These are phyloP conservation scores for Drosophila chauvacae DNA, from an alignment of 1,140 invertebrate species.

Conservation along the genomic window DNA sequence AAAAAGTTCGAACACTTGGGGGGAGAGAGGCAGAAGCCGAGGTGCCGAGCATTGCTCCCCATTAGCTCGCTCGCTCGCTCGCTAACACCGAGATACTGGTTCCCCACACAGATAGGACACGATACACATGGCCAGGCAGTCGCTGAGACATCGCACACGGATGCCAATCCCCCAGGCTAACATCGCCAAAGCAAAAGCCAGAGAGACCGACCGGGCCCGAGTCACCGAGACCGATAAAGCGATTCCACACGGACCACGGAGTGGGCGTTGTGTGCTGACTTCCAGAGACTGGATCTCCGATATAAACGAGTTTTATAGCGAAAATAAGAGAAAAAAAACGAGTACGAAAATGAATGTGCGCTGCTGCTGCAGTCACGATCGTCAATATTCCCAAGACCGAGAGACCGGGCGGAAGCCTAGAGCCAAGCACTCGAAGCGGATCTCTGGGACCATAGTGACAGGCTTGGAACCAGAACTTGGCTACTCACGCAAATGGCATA, in stretches of 20 bases:
- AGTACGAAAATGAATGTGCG: constrained; percentile 35
- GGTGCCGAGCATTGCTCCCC: constrained; percentile 71
- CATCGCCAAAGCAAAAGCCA: constrained; percentile 9
- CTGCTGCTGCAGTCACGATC: constrained; percentile 55
- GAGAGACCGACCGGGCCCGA: constrained; percentile 19
- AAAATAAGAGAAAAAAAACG: constrained; percentile 16
- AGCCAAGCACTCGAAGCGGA: constrained; percentile 31
- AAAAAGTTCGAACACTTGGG: constrained; percentile 76
- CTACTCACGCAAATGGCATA: constrained; percentile 59
- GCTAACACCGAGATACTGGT: constrained; percentile 7
- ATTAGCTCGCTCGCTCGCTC: background rate
- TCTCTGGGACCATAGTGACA: constrained; percentile 8
- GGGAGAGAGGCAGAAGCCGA: constrained; percentile 25
- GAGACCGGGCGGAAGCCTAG: constrained; percentile 28
- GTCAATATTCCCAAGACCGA: constrained; percentile 39
- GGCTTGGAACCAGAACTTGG: constrained; percentile 20
- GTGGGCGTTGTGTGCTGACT: constrained; percentile 49
- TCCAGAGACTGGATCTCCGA: constrained; percentile 29
- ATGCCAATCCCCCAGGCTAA: constrained; percentile 39
- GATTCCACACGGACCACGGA: constrained; percentile 52
- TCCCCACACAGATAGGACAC: constrained; percentile 25
- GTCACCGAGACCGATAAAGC: constrained; percentile 28
- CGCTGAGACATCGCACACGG: constrained; percentile 28
- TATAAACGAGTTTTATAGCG: constrained; percentile 71
- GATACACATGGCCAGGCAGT: constrained; percentile 17